Base-by-base conservation (phyloP, 2,888 invertebrate genomes). In the Icerya purchasi region DNA sequence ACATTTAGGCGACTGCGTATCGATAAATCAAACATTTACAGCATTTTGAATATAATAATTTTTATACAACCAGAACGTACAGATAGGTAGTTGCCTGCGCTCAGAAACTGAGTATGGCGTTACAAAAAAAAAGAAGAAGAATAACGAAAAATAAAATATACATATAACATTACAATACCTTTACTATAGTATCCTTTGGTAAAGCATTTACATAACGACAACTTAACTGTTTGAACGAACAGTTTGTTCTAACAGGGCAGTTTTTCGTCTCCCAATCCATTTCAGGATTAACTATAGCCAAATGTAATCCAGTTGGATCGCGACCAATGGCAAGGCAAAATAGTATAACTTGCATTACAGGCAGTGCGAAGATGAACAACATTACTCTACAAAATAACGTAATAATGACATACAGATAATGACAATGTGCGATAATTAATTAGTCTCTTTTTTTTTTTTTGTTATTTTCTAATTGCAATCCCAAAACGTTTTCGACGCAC, bases 331-430 rank as follows among this genome's bases (percentile, higher is more conserved):
- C 92, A 71, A 91, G 74, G 70, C 92, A 92, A 77, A 92, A 92
- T 61, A 93, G 79, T 60, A 91, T 86, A 62, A 92, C 90, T 75
- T 92, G 90, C 81, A 92, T 84, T 24, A 89, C 87, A n/a, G 92
- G 92, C 67, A 92, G 73, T 49, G 89, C 86, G 72, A 92, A 92
- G 68, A 92, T 89, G 74, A 93, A 93, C 68, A 91, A 75, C 84
- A 93, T 87, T 63, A 92, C 87, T 53, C 76, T 76, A 67, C 2
- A 67, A 66, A 53, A n/a, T n/a, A n/a, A n/a, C n/a, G n/a, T n/a
- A n/a, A n/a, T n/a, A n/a, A n/a, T n/a, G n/a, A n/a, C n/a, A n/a
- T n/a, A n/a, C n/a, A n/a, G n/a, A n/a, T n/a, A n/a, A n/a, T n/a
- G n/a, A n/a, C n/a, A n/a, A n/a, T n/a, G n/a, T n/a, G n/a, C n/a